Base-by-base conservation (phyloP, 2,113 vertebrate species). In the Pao palembangensis region DNA sequence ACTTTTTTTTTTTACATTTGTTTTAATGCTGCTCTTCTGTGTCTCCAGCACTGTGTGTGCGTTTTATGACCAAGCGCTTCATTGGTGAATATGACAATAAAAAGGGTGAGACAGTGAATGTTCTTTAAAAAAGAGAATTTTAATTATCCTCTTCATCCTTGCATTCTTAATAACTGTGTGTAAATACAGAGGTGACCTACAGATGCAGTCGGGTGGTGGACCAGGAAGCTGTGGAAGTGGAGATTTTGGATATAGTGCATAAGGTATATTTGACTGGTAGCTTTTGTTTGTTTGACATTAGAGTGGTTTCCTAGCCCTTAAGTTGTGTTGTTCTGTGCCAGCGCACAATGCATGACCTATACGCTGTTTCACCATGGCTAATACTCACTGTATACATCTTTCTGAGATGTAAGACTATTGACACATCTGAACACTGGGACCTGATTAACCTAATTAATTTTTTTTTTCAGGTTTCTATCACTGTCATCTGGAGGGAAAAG, bases 31-130 rank as follows among this genome's bases (percentile, higher is more conserved):
- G 8, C 76, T 89, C 78, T 42, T 83, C 61, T 81, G 16, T 87
- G 83, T 88, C 81, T 38, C 17, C 83, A 91, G 90, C 90, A 0
- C 76, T 91, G 73, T 91, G 89, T 51, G 90, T 91, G 41, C 88
- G 90, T 56, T 91, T 91, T 71, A 79, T 91, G 52, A 91, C 90
- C 47, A 88, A 75, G 53, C 88, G 89, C 49, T 91, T 89, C 72
- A 91, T 91, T 61, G 90, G 89, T 0, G 90, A 91, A 61, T 91
- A 91, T 55, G 90, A 91, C 83, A 88, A 84, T 75, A 89, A 88
- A 73, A 90, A 84, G 51, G 90, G 90, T 91, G 69, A 75, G 69
- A 13, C 48, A 16, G 34, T 46, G 13, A 6, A 14, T 18, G 38
- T 17, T 6, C 15, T 12, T 2, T 11, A 1, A 53, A 5, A 41